phyloP scores from a whole-genome alignment of 2,888 invertebrate genomes.

The Drosophila anomelani region DNA sequence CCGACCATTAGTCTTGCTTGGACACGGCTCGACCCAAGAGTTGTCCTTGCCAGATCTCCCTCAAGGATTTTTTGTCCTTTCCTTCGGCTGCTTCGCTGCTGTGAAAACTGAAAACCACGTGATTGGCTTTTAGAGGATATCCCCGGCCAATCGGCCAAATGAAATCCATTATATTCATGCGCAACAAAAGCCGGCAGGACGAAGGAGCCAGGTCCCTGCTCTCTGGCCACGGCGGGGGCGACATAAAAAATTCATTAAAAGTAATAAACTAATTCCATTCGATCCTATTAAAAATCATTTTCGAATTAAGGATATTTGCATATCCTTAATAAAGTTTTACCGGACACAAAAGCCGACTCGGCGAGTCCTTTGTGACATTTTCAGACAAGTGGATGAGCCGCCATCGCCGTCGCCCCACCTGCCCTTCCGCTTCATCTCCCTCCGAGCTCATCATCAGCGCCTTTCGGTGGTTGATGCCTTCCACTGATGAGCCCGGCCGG shows the following conservation, averaged over 20 bases:
- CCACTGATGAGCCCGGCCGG: slow-evolving; percentile 58
- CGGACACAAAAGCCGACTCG: slow-evolving; percentile 50
- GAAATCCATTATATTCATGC: slow-evolving; percentile 73
- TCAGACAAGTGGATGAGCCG: slow-evolving; percentile 75
- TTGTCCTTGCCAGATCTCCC: slow-evolving; percentile 36
- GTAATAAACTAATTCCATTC: slow-evolving; percentile 84
- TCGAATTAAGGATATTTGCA: slow-evolving; percentile 84
- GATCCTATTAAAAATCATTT: slow-evolving; percentile 84
- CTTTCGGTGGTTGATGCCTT: slow-evolving; percentile 67
- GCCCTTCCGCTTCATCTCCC: not conserved
- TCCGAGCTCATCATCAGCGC: slow-evolving; percentile 47
- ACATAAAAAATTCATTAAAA: slow-evolving; percentile 84
- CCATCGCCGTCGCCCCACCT: slow-evolving; percentile 25
- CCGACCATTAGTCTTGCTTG: slow-evolving; percentile 74
- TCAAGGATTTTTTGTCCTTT: slow-evolving; percentile 19
- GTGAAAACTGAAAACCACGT: slow-evolving; percentile 62
- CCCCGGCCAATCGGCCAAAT: slow-evolving; percentile 37
- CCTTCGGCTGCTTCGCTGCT: slow-evolving; percentile 14
- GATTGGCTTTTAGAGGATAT: slow-evolving; percentile 67
- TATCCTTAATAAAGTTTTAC: slow-evolving; percentile 83
- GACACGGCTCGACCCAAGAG: slow-evolving; percentile 55
- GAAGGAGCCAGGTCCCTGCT: slow-evolving; percentile 7
- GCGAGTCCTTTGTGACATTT: slow-evolving; percentile 72
- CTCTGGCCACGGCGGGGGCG: slow-evolving; percentile 37
- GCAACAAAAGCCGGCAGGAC: slow-evolving; percentile 54